phyloP scores from a whole-genome alignment of 2,888 invertebrate genomes.

The Drosophila maculinotata region DNA sequence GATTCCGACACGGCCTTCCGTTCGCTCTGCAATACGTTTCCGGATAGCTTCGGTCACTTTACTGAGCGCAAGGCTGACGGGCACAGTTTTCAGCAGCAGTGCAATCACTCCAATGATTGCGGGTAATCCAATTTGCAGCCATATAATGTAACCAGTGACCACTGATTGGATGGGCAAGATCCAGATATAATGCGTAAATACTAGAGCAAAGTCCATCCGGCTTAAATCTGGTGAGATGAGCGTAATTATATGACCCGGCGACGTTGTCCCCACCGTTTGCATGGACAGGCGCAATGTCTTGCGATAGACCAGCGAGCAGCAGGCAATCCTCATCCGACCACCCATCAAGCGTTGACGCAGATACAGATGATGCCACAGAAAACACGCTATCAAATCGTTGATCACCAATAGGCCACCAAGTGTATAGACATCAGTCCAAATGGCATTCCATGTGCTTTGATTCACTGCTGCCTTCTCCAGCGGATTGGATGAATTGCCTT shows the following conservation, averaged over 20 bases:
- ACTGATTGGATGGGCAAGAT: conserved; percentile 90
- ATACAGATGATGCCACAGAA: conserved; percentile 85
- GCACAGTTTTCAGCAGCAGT: conserved; percentile 91
- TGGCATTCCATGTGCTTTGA: background rate
- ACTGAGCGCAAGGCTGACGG: conserved; percentile 89
- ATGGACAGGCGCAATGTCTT: conserved; percentile 90
- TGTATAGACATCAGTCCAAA: conserved; percentile 83
- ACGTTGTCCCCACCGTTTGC: conserved; percentile 89
- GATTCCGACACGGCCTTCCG: conserved; percentile 94
- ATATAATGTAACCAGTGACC: conserved; percentile 91
- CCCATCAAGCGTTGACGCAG: conserved; percentile 85
- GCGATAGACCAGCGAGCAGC: conserved; percentile 84
- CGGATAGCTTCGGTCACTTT: conserved; percentile 86
- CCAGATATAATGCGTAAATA: conserved; percentile 95
- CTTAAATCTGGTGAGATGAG: conserved; percentile 97
- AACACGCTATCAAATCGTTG: conserved; percentile 86
- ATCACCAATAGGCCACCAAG: conserved; percentile 82
- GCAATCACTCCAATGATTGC: conserved; percentile 92
- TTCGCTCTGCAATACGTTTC: conserved; percentile 92
- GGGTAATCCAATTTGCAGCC: conserved; percentile 90
- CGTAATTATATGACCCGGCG: conserved; percentile 96
- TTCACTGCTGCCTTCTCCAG: background rate
- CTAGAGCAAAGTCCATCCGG: conserved; percentile 94
- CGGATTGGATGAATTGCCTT: conserved; percentile 7
- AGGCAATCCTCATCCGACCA: conserved; percentile 88